Evolutionary conservation across 2,888 invertebrate genomes (phyloP), one percentile per base, ranked within the genome.

Genomic region (Nemurella pictetii): DNA sequence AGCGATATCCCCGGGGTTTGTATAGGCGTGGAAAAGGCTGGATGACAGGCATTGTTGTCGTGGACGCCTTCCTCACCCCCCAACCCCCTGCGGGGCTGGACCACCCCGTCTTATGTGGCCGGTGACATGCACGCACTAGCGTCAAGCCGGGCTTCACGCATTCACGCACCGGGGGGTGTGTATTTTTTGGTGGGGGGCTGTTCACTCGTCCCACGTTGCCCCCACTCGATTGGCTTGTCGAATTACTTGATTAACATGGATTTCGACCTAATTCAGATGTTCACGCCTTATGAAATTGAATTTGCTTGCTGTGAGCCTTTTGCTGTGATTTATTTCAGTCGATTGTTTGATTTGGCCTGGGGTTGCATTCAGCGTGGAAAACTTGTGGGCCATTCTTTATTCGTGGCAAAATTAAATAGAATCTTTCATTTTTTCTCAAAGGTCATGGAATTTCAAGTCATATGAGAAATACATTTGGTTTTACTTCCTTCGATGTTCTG

Each of bases 41-140:
- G 9, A 29, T 78, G 78, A 78, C 78, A 78, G 29, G 29, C 78
- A 78, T 78, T 78, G 78, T 78, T 29, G 12, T n/a, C 75, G 75
- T 1, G 7, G 75, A 75, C 78, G 55, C 55, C 55, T 55, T 55
- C 55, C 55, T 20, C 15, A 7, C 30, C 78, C 78, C 78, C 29
- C 27, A 25, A 30, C 78, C 78, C 55, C 55, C 55, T 7, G 15
- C 15, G 55, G 55, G 55, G 55, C 55, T 20, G 55, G 55, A 55
- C 55, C 15, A 20, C 55, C 15, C 9, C 20, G 55, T 55, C 55
- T 55, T 55, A 55, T 12, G 15, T 12, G 15, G 15, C 9, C 15
- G 20, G 3, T 55, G 55, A n/a, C 20, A 12, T 12, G 12, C 55
- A 15, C 55, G 55, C 20, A 55, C 55, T 55, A 12, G 55, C 55